Evolutionary conservation across 2,888 invertebrate species (phyloP).

Genomic region (Leptogaster cylindrica): DNA sequence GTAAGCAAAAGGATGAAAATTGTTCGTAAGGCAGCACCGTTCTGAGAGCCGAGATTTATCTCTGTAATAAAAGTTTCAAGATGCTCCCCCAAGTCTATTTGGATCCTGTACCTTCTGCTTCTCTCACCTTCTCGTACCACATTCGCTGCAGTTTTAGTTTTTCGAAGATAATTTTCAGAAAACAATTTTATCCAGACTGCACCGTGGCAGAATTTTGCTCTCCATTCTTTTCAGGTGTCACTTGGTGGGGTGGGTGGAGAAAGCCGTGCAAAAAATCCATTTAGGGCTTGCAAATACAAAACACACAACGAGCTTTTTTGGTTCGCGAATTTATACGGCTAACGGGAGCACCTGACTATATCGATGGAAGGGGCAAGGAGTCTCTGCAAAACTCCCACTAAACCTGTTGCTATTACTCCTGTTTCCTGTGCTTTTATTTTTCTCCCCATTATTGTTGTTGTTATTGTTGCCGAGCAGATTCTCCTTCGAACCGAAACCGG

Average conservation of each 20-base stretch:
- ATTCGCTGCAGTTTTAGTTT: conserved; percentile 3
- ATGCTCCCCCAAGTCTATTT: too few relatives aligned
- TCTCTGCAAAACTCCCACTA: neutral
- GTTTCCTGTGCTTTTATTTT: neutral
- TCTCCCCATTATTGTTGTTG: neutral
- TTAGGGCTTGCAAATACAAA: conserved; percentile 6
- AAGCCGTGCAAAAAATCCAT: too few relatives aligned
- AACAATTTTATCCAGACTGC: neutral
- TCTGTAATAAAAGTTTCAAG: conserved; percentile 3
- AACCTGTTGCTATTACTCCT: conserved; percentile 25
- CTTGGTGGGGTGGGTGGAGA: conserved; percentile 6
- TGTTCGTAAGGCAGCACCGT: too few relatives aligned
- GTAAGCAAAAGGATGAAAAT: too few relatives aligned
- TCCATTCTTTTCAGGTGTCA: neutral
- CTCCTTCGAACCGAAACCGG: neutral
- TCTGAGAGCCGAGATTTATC: neutral
- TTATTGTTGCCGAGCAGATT: neutral
- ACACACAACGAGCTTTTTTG: conserved; percentile 5
- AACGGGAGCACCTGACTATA: neutral
- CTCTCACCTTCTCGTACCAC: neutral
- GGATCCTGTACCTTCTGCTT: too few relatives aligned
- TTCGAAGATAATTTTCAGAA: conserved; percentile 13
- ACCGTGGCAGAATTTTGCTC: neutral
- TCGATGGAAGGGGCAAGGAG: too few relatives aligned
- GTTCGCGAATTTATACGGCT: neutral